Evolutionary conservation across 2,113 vertebrate genomes (phyloP), one percentile per base, ranked within the genome.

Genomic region (Suncus etruscus): DNA sequence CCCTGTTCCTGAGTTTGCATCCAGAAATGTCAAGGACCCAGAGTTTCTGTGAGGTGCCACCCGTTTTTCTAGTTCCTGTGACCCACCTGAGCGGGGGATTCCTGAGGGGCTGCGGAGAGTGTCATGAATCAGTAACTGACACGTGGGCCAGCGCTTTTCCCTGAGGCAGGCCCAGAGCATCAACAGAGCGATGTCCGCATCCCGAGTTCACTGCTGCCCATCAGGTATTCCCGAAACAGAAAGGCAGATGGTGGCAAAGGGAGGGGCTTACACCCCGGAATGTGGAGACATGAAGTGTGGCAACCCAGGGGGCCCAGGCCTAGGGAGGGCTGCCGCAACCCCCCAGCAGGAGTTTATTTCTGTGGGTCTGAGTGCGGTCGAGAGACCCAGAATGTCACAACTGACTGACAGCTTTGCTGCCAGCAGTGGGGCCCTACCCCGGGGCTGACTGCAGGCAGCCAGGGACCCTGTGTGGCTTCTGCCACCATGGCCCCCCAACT

Each of bases 371-470:
- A 48, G 27, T 25, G 74, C n/a, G 32, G 39, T 47, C 29, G 25
- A 25, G 39, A 22, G 39, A 11, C 51, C 24, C 5, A 10, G 87
- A 76, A 70, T 86, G 27, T 90, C 76, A 88, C 6, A 2, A 69
- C 48, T 96, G 89, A 95, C 58, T 96, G 93, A 94, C 91, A 96
- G 86, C 27, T 58, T 51, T 74, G 80, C 85, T 93, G 73, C 80
- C 83, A 95, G 93, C 81, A 39, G 58, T 50, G 47, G 54, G 47
- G 73, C 73, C 73, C 77, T 95, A 91, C 92, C 91, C 94, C 74
- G 94, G 86, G 94, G 94, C 96, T 92, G 94, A 91, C 94, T 89
- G 88, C 75, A 95, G 88, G 83, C 72, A 91, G 78, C 82, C 22
- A 70, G 31, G 73, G 83, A 54, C 54, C 63, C 79, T 78, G 85